Base-by-base conservation (phyloP, 2,888 invertebrate species). In the Hemithea aestivaria region DNA sequence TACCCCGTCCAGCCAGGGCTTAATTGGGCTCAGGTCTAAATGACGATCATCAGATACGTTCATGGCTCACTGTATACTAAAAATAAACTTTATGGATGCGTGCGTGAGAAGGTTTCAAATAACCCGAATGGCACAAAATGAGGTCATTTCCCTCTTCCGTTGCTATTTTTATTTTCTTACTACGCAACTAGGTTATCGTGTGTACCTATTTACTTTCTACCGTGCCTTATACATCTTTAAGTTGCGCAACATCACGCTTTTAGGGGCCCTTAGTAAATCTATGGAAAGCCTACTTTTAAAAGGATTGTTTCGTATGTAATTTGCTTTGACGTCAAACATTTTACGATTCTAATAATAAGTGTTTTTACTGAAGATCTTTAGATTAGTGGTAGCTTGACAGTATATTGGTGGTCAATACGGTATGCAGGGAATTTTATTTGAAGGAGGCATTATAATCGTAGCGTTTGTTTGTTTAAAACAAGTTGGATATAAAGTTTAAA, bases 11-110 rank as follows among this genome's bases (percentile, higher is more conserved):
- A 61, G 65, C 60, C 66, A 57, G 62, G 55, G 63, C 62, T 73
- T 82, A 80, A 80, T 81, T 77, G 71, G 65, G 60, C 70, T 63
- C 53, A 62, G 67, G 62, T 66, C 58, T 78, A 73, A 79, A 76
- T 68, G 69, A 52, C 66, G 73, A 81, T 83, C 68, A 69, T 64
- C 60, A 73, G 81, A 79, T 78, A 77, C 63, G 68, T 69, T 58
- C 60, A 60, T 65, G 55, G 67, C 73, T 59, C 57, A 62, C 64
- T 55, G 56, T 52, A 39, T 56, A 64, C 82, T 73, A 77, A 83
- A 81, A 84, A 84, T 83, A 80, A 72, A 73, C 65, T 76, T 78
- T 75, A 76, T 78, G 58, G 71, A 74, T 62, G 66, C 69, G 76
- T 82, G 84, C 80, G 79, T 79, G 75, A 73, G 68, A 68, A 70